Base-by-base conservation (phyloP, 2,113 vertebrate genomes). In the Cochlearius cochlearius region DNA sequence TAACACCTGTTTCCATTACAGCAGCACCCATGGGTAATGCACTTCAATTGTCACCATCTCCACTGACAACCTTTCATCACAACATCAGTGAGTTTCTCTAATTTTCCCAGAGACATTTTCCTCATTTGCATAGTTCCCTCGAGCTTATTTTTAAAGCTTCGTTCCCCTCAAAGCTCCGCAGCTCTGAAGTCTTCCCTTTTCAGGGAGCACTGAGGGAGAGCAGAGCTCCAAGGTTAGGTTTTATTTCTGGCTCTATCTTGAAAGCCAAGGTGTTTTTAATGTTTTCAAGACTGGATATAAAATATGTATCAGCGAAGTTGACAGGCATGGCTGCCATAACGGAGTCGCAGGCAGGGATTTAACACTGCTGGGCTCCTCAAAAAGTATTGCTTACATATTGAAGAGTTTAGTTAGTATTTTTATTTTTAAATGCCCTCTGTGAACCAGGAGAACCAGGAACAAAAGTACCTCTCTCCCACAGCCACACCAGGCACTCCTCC, bases 41-140 rank as follows among this genome's bases (percentile, higher is more conserved):
- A 90, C 90, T 97, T 97, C 95, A 96, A 49, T 97, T 97, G 96
- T 97, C 96, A 95, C 95, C 95, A 88, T 94, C 96, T 88, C 97
- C 97, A 92, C 85, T 97, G 97, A 98, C 97, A 98, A 96, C 87
- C 97, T 98, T 98, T 98, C 97, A 98, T 97, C 97, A 95, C 94
- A 68, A 96, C 96, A 97, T 97, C 97, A 98, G 93, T 84, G 96
- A 94, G 94, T 71, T 97, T 73, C 96, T 94, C 92, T 97, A 89
- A 96, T 98, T 97, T 97, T 98, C 97, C 95, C 97, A 96, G 74
- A 97, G 97, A 97, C 90, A 50, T 89, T 94, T 82, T 34, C 78
- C 93, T 95, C 92, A 95, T 97, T 96, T 98, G 95, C 97, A 96
- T 97, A 49, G 12, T 60, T 92, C 97, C 97, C 98, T 71, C 4